Evolutionary conservation across 64 coral and sea anemone species (phyloP), one percentile per base, ranked within the genome.

Genomic region (Porites lutea): DNA sequence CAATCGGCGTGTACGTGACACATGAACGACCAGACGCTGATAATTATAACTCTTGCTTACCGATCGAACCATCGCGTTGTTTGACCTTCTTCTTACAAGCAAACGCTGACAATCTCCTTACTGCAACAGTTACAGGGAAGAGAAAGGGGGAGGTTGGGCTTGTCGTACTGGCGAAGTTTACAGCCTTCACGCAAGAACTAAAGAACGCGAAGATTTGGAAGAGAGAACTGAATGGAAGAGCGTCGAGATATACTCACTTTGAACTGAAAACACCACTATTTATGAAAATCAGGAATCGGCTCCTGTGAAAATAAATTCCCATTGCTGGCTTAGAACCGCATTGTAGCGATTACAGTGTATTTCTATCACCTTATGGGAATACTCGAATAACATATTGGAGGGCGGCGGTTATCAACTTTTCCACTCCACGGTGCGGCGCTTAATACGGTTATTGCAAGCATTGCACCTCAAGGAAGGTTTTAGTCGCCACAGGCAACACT

Each of bases 281-380:
- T 66, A 61, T n/a, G n/a, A n/a, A n/a, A n/a, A n/a, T n/a, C n/a
- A n/a, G n/a, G n/a, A n/a, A n/a, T n/a, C n/a, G n/a, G n/a, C n/a
- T n/a, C n/a, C n/a, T n/a, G n/a, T n/a, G n/a, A 86, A 86, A 68
- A 83, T 86, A 86, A 85, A 85, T 85, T 66, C 59, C 59, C 21
- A 67, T 67, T 48, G 23, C 60, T 86, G 82, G 22, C 9, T n/a
- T 86, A 86, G 23, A 84, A 66, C 1, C 21, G 61, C 59, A 66
- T 84, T 84, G 23, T 22, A 84, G 64, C 13, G 22, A 86, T 86
- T 86, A 86, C 82, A 69, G 59, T 85, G 82, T 71, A 77, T 4
- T 78, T 78, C n/a, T 78, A 18, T 78, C 14, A 21, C 55, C 19
- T n/a, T 54, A 75, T 15, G 72, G 45, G 50, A 75, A 13, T 75